These are phyloP conservation scores for Synanthedon tipuliformis DNA, from an alignment of 2,888 invertebrate genomes.

Conservation along the genomic window DNA sequence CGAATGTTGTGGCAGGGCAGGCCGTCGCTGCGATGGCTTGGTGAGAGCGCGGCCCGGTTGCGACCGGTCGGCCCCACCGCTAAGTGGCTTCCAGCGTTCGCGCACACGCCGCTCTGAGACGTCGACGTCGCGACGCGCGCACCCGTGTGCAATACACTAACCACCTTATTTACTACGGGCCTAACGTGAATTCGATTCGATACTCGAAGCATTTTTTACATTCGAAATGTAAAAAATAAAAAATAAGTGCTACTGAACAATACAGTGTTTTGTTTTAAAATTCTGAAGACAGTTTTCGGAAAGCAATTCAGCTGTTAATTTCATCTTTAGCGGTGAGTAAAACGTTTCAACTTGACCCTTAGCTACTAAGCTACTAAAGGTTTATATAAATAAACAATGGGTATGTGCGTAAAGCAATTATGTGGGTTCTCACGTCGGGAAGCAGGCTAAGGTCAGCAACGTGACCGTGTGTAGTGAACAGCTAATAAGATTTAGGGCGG, in stretches of 20 bases:
- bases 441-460: conserved; percentile 26
- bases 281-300: neutral
- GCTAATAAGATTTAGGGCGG: conserved; percentile 46
- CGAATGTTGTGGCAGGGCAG: conserved; percentile 46
- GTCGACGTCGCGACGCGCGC: conserved; percentile 65
- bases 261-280: neutral
- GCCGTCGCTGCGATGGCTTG: conserved; percentile 18
- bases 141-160: conserved; percentile 34
- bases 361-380: neutral
- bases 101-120: conserved; percentile 58
- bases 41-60: conserved; percentile 67
- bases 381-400: conserved; percentile 5
- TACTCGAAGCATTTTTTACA: neutral
- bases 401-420: conserved; percentile 10
- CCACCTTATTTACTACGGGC: neutral
- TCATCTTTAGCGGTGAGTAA: neutral
- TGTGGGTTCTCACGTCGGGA: conserved; percentile 28
- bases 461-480: conserved; percentile 11
- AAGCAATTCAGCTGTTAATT: neutral
- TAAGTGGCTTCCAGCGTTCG: conserved; percentile 23
- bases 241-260: neutral
- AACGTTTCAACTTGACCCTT: neutral
- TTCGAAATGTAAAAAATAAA: neutral
- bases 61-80: conserved; percentile 67
- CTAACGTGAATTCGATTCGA: neutral